Conservation (phyloP, 2,888 invertebrate genomes). For the Dasypogon diadema region DNA sequence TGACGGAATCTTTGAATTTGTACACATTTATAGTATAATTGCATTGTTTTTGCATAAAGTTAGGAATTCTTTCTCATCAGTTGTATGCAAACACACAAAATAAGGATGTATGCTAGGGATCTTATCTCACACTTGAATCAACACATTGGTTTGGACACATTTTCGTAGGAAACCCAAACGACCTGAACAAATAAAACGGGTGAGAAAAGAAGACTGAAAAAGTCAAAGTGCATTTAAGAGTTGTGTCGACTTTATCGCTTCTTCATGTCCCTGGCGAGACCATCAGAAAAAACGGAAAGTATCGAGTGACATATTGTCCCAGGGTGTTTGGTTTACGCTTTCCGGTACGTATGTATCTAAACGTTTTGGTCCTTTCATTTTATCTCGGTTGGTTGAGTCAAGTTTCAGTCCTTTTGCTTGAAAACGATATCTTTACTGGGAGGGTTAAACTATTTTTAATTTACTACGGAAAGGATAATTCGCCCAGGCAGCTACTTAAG, state of each 20-base stretch:
- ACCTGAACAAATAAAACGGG: constrained; percentile 32
- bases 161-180: neutral
- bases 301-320: constrained; percentile 40
- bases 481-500: constrained; percentile 21
- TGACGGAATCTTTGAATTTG: no score
- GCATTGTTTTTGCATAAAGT: neutral
- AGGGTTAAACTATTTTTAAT: constrained; percentile 44
- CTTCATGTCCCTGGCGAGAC: neutral
- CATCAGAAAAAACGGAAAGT: constrained; percentile 14
- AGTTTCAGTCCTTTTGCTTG: constrained; percentile 26
- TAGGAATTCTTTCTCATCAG: constrained; percentile 32
- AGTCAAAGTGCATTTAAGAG: constrained; percentile 28
- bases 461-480: constrained; percentile 47
- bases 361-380: neutral
- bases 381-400: constrained; percentile 33
- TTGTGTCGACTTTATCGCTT: constrained; percentile 13
- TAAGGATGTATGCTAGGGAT: constrained; percentile 14
- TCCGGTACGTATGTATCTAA: neutral
- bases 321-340: constrained; percentile 29
- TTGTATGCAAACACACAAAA: constrained; percentile 28
- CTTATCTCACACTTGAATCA: constrained; percentile 37
- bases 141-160: constrained; percentile 35
- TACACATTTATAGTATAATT: no score
- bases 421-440: constrained; percentile 15
- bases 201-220: neutral